phyloP scores from a whole-genome alignment of 2,113 vertebrate genomes.

The Phasianus colchicus region DNA sequence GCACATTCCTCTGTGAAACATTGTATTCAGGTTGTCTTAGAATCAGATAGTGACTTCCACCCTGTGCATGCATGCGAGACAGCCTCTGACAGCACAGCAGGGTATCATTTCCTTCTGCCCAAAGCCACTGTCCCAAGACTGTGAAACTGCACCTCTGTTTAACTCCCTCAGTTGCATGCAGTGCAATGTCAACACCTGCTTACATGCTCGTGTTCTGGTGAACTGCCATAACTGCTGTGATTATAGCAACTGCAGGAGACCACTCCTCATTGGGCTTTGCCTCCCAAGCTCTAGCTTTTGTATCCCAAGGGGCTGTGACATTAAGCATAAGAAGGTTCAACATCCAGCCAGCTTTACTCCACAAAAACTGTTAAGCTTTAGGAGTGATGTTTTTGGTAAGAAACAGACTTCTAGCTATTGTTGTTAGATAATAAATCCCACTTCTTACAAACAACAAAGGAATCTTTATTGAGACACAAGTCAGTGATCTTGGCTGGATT shows the following conservation, averaged over 20 bases:
- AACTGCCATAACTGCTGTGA: not conserved
- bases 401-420: not conserved
- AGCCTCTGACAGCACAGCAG: accelerated
- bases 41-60: constrained; percentile 15
- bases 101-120: not conserved
- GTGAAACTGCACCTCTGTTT: not conserved
- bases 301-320: not conserved
- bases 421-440: not conserved
- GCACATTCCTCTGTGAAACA: constrained; percentile 1
- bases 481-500: not conserved
- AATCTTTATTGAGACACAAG: not conserved
- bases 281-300: accelerated
- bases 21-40: not conserved
- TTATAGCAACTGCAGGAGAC: not conserved
- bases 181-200: not conserved
- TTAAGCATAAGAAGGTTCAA: not conserved
- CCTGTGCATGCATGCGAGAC: accelerated
- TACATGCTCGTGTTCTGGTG: too few relatives aligned
- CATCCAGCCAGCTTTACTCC: not conserved
- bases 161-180: not conserved
- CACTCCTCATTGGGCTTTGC: not conserved
- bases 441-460: not conserved
- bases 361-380: not conserved
- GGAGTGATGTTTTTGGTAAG: not conserved
- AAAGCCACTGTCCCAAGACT: not conserved